Percentiles rank a stretch among this genome's conserved stretches.
Evolutionary conservation across 2,888 invertebrate species (phyloP).

Genomic region (Fabriciana adippe): DNA sequence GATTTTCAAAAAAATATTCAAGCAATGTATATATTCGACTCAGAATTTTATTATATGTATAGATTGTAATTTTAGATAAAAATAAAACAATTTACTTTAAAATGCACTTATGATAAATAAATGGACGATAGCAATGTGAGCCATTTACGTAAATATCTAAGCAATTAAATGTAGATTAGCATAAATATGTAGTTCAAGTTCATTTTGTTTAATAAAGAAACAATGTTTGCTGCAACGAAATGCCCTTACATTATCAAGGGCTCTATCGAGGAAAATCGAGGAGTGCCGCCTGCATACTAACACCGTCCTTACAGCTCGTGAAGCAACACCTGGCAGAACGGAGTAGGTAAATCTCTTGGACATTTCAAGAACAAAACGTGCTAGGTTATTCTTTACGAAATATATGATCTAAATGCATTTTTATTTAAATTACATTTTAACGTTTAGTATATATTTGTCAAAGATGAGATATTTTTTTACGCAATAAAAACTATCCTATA

Average conservation of each 20-base stretch:
- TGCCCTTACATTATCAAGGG: conserved; percentile 41
- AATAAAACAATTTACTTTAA: neutral
- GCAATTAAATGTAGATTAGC: conserved; percentile 18
- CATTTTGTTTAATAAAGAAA: conserved; percentile 10
- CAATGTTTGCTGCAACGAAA: conserved; percentile 38
- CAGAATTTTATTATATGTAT: too few relatives aligned
- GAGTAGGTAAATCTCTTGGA: conserved; percentile 35
- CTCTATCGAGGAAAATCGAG: conserved; percentile 40
- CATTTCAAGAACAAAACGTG: conserved; percentile 35
- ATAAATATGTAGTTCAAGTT: conserved; percentile 25
- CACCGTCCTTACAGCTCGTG: conserved; percentile 55
- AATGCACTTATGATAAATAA: neutral
- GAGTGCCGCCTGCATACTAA: conserved; percentile 58
- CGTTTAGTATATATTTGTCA: too few relatives aligned
- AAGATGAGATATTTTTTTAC: too few relatives aligned
- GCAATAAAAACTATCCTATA: too few relatives aligned
- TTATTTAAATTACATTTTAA: conserved; percentile 2
- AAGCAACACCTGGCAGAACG: conserved; percentile 56
- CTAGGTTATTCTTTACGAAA: conserved; percentile 16
- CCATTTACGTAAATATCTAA: conserved; percentile 1
- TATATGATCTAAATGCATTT: neutral
- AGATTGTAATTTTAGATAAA: too few relatives aligned
- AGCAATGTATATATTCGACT: too few relatives aligned
- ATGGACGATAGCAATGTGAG: neutral
- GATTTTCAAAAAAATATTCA: too few relatives aligned